Evolutionary conservation across 2,888 invertebrate genomes (phyloP).

Genomic region (Rhynchonema sp.): DNA sequence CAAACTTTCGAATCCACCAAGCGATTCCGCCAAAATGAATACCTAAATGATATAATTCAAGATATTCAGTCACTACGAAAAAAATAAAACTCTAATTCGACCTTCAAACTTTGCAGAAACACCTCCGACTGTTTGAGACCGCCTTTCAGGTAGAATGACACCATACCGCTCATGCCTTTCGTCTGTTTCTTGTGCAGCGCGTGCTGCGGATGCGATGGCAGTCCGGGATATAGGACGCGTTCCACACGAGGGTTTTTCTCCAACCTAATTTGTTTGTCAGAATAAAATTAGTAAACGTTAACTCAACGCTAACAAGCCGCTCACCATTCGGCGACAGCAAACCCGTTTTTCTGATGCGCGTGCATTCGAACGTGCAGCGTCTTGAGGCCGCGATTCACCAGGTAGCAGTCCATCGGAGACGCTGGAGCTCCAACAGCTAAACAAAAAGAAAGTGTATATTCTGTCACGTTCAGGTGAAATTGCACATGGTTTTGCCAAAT

Average conservation of each 20-base stretch:
- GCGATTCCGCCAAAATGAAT: conserved; percentile 71
- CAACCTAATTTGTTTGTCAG: no score
- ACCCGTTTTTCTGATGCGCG: conserved; percentile 56
- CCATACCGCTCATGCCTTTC: conserved; percentile 71
- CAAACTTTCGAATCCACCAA: conserved; percentile 84
- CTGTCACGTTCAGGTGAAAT: no score
- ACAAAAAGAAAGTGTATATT: no score
- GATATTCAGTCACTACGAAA: neutral
- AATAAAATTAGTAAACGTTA: no score
- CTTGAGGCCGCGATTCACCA: conserved; percentile 71
- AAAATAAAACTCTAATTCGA: conserved; percentile 3
- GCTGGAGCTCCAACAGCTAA: conserved; percentile 75
- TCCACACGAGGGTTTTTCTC: no score
- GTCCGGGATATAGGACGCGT: conserved; percentile 34
- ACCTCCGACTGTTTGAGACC: conserved; percentile 48
- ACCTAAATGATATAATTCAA: no score
- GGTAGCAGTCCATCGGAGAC: conserved; percentile 83
- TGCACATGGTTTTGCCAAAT: no score
- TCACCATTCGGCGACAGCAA: conserved; percentile 58
- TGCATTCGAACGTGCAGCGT: conserved; percentile 79
- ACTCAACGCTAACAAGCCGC: conserved; percentile 43
- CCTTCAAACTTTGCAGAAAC: conserved; percentile 51
- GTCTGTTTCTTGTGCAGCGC: conserved; percentile 56
- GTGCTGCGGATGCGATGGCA: conserved; percentile 68
- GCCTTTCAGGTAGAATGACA: conserved; percentile 68